A percentile compares a stretch with the other conserved stretches of the same genome.
These are phyloP conservation scores for Acanthornis magna DNA, from an alignment of 2,797 vertebrate species.

Conservation along the genomic window DNA sequence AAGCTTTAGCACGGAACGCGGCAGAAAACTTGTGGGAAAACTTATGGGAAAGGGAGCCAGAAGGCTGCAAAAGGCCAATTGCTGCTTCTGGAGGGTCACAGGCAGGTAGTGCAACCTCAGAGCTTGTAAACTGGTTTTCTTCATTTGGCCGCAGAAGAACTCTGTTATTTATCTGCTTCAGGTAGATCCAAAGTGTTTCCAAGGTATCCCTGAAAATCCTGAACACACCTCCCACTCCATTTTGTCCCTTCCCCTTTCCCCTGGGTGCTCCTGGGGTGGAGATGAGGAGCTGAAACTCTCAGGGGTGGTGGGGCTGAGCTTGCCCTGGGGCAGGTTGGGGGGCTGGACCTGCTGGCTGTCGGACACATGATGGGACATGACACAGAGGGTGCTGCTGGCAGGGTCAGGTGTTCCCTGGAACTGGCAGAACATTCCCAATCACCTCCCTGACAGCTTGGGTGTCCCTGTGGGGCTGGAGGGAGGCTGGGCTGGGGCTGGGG, in stretches of 20 bases:
- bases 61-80: neutral
- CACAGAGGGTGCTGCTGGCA: neutral
- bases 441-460: neutral
- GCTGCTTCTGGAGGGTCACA: neutral
- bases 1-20: neutral
- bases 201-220: neutral
- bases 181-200: neutral
- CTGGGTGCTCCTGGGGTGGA: neutral
- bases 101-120: neutral
- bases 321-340: neutral
- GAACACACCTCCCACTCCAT: neutral
- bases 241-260: neutral
- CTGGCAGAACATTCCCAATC: neutral
- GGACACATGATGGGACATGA: fast-evolving
- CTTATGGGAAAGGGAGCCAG: neutral
- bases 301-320: neutral
- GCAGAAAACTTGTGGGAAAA: neutral
- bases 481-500: neutral
- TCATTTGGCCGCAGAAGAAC: neutral
- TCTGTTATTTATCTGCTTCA: neutral
- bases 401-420: neutral
- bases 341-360: fast-evolving
- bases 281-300: neutral
- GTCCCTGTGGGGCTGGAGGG: neutral
- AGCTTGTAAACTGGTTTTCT: neutral